Conservation (phyloP, 1,140 invertebrate species). For the Triops longicaudatus region DNA sequence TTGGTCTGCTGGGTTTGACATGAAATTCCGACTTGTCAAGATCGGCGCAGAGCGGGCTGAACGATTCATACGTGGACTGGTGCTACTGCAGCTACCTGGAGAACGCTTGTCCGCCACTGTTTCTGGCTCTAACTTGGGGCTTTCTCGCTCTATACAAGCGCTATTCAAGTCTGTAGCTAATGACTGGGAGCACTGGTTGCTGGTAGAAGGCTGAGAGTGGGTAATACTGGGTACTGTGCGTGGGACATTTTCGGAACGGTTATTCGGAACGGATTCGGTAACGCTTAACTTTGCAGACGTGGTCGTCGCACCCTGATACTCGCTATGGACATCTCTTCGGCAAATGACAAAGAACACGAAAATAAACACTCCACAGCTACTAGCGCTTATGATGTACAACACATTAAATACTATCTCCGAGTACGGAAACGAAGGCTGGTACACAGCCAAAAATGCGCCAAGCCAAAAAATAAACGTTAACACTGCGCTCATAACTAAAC, state of each 20-base stretch:
- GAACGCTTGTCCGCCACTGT: constrained; percentile 38
- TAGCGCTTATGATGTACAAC: constrained; percentile 59
- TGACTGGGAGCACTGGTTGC: constrained; percentile 33
- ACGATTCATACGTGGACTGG: constrained; percentile 35
- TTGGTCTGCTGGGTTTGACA: constrained; percentile 35
- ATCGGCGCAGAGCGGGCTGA: constrained; percentile 27
- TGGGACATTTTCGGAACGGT: constrained; percentile 40
- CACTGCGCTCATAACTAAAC: constrained; percentile 62
- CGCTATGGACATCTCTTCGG: constrained; percentile 59
- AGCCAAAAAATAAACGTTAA: constrained; percentile 67
- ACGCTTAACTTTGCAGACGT: neutral
- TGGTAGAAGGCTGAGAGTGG: constrained; percentile 32
- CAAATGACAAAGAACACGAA: constrained; percentile 76
- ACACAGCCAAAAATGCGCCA: constrained; percentile 56
- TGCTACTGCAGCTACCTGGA: constrained; percentile 34
- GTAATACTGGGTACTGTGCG: constrained; percentile 36
- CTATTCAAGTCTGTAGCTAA: constrained; percentile 33
- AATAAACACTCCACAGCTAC: constrained; percentile 68
- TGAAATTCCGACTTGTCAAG: constrained; percentile 30
- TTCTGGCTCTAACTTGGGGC: constrained; percentile 38
- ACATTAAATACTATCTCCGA: constrained; percentile 70
- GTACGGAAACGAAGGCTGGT: constrained; percentile 56
- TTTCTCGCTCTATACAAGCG: constrained; percentile 36
- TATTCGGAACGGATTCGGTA: constrained; percentile 35
- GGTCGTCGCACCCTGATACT: constrained; percentile 37